Evolutionary conservation across 2,888 invertebrate genomes (phyloP).

Genomic region (Chloroclysta siterata): DNA sequence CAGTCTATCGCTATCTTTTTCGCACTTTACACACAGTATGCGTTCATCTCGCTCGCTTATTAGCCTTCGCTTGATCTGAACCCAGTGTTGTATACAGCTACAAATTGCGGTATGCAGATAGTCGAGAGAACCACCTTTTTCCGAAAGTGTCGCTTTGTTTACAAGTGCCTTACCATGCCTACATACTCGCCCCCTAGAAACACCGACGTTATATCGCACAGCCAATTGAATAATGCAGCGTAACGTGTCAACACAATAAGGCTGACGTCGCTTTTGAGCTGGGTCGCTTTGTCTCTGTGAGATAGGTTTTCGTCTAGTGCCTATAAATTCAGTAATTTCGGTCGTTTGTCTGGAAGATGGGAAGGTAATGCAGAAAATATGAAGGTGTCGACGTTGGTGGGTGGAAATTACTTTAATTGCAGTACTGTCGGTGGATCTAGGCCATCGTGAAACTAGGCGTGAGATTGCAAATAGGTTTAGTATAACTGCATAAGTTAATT

Average conservation of each 20-base stretch:
- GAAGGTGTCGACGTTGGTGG: not conserved
- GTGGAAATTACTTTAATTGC: not conserved
- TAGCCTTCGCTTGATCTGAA: no score
- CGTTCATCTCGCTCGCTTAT: no score
- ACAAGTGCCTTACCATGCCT: slow-evolving; percentile 4
- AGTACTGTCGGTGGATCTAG: no score
- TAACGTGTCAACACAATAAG: slow-evolving; percentile 56
- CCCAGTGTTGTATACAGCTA: not conserved
- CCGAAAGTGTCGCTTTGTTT: slow-evolving; percentile 2
- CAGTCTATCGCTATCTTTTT: no score
- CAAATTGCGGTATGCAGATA: not conserved
- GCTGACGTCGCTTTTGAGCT: slow-evolving; percentile 49
- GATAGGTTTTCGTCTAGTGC: slow-evolving; percentile 25
- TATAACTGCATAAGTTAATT: no score
- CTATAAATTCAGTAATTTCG: slow-evolving; percentile 16
- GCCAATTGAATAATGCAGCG: slow-evolving; percentile 65
- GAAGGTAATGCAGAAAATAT: slow-evolving; percentile 2
- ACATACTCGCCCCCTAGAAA: not conserved
- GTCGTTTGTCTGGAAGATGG: slow-evolving; percentile 7
- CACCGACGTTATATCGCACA: slow-evolving; percentile 43
- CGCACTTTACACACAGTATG: no score
- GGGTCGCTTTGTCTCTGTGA: slow-evolving; percentile 47
- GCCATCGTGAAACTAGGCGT: no score
- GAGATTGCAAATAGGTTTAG: no score
- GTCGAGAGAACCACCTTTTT: not conserved